Evolutionary conservation across 2,113 vertebrate species (phyloP), one percentile per base, ranked within the genome.

Genomic region (Sinocyclocheilus maitianheensis): DNA sequence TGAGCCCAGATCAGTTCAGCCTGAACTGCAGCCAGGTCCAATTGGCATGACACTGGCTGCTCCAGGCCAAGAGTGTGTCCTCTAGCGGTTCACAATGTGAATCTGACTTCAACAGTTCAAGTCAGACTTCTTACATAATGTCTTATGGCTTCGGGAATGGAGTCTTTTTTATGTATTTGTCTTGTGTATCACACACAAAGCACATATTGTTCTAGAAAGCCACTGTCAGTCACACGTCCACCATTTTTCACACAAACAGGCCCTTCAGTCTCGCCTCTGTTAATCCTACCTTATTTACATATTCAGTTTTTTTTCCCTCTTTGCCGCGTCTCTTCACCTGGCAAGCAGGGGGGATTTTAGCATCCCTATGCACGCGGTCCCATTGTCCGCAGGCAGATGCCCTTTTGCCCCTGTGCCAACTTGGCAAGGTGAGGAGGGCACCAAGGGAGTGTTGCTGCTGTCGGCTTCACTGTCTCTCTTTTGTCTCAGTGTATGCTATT

Each of bases 371-470:
- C 86, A 89, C 79, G 67, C 84, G 9, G 48, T 78, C 86, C 75
- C 26, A 85, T 87, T 87, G 86, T 89, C 72, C 80, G 46, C 84
- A 87, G 81, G 86, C 88, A 89, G 88, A 89, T 89, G 86, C 88
- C 88, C 86, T 87, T 81, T 85, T 89, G 86, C 86, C 86, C 86
- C 84, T 83, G 72, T 83, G 88, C 88, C 88, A 89, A 89, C 79
- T 89, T 89, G 88, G 86, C 88, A 87, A 89, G 88, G 84, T 89
- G 86, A 87, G 72, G 86, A 85, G 88, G 86, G 86, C 86, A 89
- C 86, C 65, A 84, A 85, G 86, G 88, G 88, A 81, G 87, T 87
- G 83, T 83, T 81, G 63, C 24, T 87, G 88, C 79, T 87, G 86
- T 85, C 84, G 79, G 86, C 85, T 81, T 82, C 69, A 86, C 85